Base-by-base conservation (phyloP, 2,888 invertebrate species). In the Carterocephalus palaemon region DNA sequence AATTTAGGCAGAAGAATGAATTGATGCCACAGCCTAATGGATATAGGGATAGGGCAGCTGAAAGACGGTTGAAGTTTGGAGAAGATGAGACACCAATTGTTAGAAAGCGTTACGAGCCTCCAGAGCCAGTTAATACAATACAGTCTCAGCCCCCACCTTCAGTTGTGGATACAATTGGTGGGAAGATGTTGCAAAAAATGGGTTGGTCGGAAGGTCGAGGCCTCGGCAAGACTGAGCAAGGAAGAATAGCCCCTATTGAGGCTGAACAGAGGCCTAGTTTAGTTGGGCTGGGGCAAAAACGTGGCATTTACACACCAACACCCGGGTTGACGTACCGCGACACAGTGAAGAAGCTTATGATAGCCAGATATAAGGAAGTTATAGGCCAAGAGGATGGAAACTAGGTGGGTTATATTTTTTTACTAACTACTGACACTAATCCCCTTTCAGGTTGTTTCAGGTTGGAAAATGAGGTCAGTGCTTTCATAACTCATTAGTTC, bases 131-230 rank as follows among this genome's bases (percentile, higher is more conserved):
- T 0, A 31, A 17, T 8, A 23, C 22, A 8, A 7, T 38, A 2
- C 88, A 90, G 47, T 89, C 76, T 0, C 74, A 77, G 8, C 81
- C 84, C 0, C 91, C 73, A 89, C 94, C 48, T 89, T 97, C 63
- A 88, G 95, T 58, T 0, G 92, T 94, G 0, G 96, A 95, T 57
- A 98, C 98, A 60, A 95, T 98, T 47, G 99, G 99, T 4, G 98
- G 95, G 69, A 94, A 96, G 68, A 88, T 99, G 75, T 76, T 99
- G 52, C 97, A 99, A 77, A 97, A 97, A 81, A 99, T 99, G 99
- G 99, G 99, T 2, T 99, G 99, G 99, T 94, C 94, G 3, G 97
- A 97, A 70, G 99, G 99, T 0, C 93, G 95, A 85, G 99, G 99
- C 0, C 85, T 99, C 12, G 99, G 99, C 0, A 95, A 95, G 71